Evolutionary conservation across 1,140 invertebrate species (phyloP), one percentile per base, ranked within the genome.

Genomic region (Drosophila rufa): DNA sequence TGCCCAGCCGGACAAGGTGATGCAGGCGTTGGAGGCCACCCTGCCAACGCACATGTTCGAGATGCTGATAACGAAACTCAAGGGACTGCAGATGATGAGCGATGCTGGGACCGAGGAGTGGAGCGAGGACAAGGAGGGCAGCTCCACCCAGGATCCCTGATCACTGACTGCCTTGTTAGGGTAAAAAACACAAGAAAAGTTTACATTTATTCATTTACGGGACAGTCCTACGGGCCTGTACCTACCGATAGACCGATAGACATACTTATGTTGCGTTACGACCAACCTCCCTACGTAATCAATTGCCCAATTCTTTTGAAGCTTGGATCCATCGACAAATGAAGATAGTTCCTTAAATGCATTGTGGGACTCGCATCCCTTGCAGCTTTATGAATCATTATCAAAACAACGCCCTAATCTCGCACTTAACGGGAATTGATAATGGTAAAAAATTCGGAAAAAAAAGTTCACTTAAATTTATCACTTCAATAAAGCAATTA

Each of bases 301-400:
- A 17, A 5, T 51, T 51, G 2, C 11, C 3, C 36, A 38, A 14
- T 4, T 8, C 9, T 36, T 11, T n/a, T 19, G 7, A 33, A 17
- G 50, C n/a, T 30, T 17, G 25, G 9, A 50, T 1, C 9, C 25
- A 27, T 33, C 11, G 27, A 30, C 14, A 53, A 53, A 53, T 53
- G 36, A 25, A 36, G 17, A 19, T 36, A 7, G 17, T 55, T 19
- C n/a, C 5, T 15, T 15, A 15, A 17, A 6, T 51, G 48, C 48
- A 50, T n/a, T 30, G n/a, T 19, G 47, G 8, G 47, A 15, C 8
- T 25, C 33, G 27, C 50, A 19, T 40, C 22, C 14, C 53, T 7
- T 22, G 53, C 53, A 40, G 53, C 38, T n/a, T 8, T n/a, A 5
- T 40, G 53, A 56, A 11, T 56, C 38, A 56, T 25, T 11, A 56